phyloP scores from a whole-genome alignment of 2,113 vertebrate genomes.

The Deroptyus accipitrinus region DNA sequence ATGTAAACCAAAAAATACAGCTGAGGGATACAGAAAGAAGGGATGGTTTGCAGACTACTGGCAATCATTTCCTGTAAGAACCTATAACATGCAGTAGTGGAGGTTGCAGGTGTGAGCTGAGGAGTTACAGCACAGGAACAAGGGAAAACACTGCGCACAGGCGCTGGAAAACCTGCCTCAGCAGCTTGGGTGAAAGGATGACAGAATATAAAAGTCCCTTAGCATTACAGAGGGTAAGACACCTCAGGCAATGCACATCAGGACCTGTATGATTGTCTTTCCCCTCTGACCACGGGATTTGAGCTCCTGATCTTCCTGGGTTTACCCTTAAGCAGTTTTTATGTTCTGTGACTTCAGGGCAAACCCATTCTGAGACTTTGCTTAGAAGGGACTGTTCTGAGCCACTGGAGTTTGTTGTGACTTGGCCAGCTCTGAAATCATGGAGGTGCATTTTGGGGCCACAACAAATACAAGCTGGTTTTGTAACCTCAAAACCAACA shows the following conservation, averaged over 20 bases:
- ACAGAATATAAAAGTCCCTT: not conserved
- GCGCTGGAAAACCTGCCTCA: not conserved
- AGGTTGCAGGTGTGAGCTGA: not conserved
- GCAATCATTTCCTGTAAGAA: not conserved
- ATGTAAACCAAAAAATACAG: not conserved
- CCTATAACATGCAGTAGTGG: rapidly evolving
- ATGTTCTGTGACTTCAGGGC: not conserved
- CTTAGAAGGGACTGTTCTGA: not conserved
- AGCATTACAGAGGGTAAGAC: not conserved
- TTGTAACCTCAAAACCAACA: not conserved
- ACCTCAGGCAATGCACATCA: not conserved
- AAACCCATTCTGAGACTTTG: not conserved
- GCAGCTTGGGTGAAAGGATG: not conserved
- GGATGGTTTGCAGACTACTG: not conserved
- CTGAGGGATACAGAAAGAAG: not conserved
- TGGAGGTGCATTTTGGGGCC: not conserved
- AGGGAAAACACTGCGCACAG: not conserved
- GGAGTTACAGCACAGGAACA: not conserved
- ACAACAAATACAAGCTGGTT: not conserved
- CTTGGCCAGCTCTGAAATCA: not conserved
- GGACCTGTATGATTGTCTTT: not conserved
- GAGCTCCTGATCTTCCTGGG: not conserved
- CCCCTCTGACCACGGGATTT: not conserved
- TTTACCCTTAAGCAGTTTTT: not conserved
- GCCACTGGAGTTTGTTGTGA: not conserved